Evolutionary conservation across 1,140 invertebrate species (phyloP), one percentile per base, ranked within the genome.

Genomic region (Oryzaephilus surinamensis): DNA sequence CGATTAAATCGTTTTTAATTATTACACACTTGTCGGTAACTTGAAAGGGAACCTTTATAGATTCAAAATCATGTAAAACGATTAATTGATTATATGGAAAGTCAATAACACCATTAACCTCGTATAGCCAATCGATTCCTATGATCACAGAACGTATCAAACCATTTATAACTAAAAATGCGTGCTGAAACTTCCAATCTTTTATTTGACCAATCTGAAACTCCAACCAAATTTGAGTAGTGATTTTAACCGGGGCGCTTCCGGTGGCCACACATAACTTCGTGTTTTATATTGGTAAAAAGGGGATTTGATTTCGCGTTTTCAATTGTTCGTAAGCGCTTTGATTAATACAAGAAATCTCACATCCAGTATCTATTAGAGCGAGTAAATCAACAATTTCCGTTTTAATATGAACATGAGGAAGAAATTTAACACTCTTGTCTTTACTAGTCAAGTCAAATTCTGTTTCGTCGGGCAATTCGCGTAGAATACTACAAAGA

Each of bases 81-180:
- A 15, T n/a, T n/a, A n/a, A 15, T 6, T 17, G n/a, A 20, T 10
- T 4, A 6, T 19, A 4, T 8, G 2, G 11, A n/a, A 34, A 34
- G 28, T 41, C 21, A 2, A 41, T 18, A 6, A 7, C 8, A 2
- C 19, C 38, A 6, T 27, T 6, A 2, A 12, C 6, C 16, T 34
- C 2, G 14, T 14, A 13, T 14, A 41, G 8, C 30, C 30, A 41
- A 19, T 41, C 38, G 2, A 18, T 11, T 18, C 38, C 38, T 4
- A 41, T 8, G 19, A 41, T 41, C 4, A 41, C 20, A 2, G 38
- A 31, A n/a, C 21, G 18, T 4, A 41, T 34, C 16, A 41, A 28
- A 27, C 26, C 26, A 24, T 15, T 34, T 4, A 41, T 23, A 11
- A 32, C 16, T 11, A 41, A n/a, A n/a, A 26, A 19, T 10, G 26